phyloP scores from a whole-genome alignment of 2,113 vertebrate genomes.

The Onychorhynchus coronatus region DNA sequence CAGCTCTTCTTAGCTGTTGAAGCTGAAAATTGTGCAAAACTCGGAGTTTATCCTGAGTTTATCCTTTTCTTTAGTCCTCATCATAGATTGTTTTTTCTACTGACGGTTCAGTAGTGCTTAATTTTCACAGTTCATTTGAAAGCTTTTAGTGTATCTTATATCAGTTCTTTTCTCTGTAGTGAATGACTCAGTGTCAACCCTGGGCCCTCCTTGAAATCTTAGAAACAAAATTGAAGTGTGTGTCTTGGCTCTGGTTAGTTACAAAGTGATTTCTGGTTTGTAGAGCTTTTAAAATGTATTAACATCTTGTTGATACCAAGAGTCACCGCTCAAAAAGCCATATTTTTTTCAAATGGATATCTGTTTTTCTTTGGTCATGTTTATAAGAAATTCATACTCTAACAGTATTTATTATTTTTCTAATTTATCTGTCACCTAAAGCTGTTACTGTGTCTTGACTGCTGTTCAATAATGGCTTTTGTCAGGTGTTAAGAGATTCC shows the following conservation, averaged over 20 bases:
- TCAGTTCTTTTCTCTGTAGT: neutral
- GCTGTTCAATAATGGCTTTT: neutral
- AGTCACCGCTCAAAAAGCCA: neutral
- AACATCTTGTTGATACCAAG: neutral
- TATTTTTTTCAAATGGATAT: neutral
- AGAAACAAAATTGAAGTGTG: neutral
- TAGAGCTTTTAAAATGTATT: neutral
- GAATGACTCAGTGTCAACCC: neutral
- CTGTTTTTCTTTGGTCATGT: neutral
- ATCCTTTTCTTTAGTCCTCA: neutral
- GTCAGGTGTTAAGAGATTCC: constrained; percentile 91
- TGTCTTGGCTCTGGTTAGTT: neutral
- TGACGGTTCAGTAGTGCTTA: neutral
- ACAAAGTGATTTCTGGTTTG: neutral
- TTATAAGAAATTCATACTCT: accelerated
- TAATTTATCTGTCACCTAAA: neutral
- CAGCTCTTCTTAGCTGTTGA: neutral
- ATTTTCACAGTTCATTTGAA: neutral
- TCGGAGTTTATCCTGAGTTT: neutral
- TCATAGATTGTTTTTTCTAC: neutral
- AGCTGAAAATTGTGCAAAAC: neutral
- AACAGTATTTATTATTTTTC: neutral
- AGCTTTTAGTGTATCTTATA: neutral
- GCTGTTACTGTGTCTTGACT: neutral
- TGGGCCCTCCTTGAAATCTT: neutral